Evolutionary conservation across 2,113 vertebrate species (phyloP), one percentile per base, ranked within the genome.

Genomic region (Cyprinodon brontotheroides): DNA sequence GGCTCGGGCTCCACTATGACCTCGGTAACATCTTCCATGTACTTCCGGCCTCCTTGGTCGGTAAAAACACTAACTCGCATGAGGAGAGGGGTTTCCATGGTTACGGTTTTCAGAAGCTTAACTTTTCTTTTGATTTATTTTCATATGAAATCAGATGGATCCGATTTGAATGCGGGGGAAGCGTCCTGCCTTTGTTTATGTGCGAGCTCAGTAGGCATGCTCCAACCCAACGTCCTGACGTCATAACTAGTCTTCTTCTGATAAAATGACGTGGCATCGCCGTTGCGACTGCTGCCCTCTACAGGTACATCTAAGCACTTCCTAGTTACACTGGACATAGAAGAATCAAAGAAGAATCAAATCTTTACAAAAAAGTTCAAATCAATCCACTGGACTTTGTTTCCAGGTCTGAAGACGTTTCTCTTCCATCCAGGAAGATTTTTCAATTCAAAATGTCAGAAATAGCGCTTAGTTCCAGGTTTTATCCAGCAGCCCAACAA

Each of bases 11-110:
- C 97, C 65, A 97, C 94, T 74, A 96, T 93, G 86, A 98, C 95
- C 79, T 97, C 95, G 88, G 96, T 96, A 83, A 98, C 95, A 89
- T 98, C 97, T 92, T 98, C 97, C 97, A 98, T 98, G 92, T 98
- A 98, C 89, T 97, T 98, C 92, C 97, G 94, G 75, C 96, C 97
- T 79, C 97, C 97, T 84, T 98, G 97, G 88, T 97, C 96, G 8
- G 96, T 96, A 87, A 95, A 97, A 77, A 97, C 95, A 86, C 97
- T 98, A 80, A 97, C 96, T 92, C 95, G 95, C 86, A 97, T 93
- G 81, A 95, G 88, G 77, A 96, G 95, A n/a, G 82, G 82, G 69
- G 89, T 94, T 84, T 94, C 95, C 96, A 97, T 97, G 72, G 67
- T 79, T 74, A 71, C 81, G 37, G 65, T 47, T 62, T 62, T 36